Conservation (phyloP, 2,113 vertebrate genomes). For the Synchiropus splendidus region DNA sequence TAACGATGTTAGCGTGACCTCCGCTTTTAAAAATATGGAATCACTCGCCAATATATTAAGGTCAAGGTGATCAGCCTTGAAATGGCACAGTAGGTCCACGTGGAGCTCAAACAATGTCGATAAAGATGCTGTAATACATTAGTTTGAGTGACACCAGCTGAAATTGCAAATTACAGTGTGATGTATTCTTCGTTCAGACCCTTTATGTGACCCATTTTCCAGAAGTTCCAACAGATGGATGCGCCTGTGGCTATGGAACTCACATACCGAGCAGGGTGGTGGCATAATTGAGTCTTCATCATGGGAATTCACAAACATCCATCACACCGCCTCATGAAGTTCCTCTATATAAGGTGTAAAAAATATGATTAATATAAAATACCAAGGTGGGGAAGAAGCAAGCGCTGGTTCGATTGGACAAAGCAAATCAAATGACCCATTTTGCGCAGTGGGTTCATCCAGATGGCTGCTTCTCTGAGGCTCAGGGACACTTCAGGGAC, state of each 20-base stretch:
- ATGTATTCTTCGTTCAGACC: conserved; percentile 11
- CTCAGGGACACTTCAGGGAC: conserved; percentile 33
- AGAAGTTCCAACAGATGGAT: conserved; percentile 46
- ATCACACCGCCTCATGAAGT: conserved; percentile 15
- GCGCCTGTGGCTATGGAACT: conserved; percentile 31
- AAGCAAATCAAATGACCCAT: conserved; percentile 24
- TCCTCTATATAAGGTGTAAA: too few species aligned
- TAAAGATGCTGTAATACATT: too few species aligned
- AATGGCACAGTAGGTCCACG: too few species aligned
- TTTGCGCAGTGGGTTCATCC: conserved; percentile 40
- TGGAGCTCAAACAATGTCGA: too few species aligned
- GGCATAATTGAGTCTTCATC: conserved; percentile 48
- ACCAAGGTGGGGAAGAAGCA: conserved; percentile 2
- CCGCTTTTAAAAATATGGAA: too few species aligned
- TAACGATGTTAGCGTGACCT: background rate
- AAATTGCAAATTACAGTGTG: conserved; percentile 8
- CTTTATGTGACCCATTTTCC: conserved; percentile 42
- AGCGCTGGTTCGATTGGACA: conserved; percentile 15
- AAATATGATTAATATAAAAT: too few species aligned
- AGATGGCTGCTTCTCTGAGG: conserved; percentile 46
- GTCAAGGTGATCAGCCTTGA: too few species aligned
- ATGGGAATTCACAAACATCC: conserved; percentile 42
- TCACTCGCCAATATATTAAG: too few species aligned
- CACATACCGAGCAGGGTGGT: conserved; percentile 17
- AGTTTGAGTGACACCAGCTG: conserved; percentile 14